Evolutionary conservation across 2,888 invertebrate species (phyloP), one percentile per base, ranked within the genome.

Genomic region (Timema podura): DNA sequence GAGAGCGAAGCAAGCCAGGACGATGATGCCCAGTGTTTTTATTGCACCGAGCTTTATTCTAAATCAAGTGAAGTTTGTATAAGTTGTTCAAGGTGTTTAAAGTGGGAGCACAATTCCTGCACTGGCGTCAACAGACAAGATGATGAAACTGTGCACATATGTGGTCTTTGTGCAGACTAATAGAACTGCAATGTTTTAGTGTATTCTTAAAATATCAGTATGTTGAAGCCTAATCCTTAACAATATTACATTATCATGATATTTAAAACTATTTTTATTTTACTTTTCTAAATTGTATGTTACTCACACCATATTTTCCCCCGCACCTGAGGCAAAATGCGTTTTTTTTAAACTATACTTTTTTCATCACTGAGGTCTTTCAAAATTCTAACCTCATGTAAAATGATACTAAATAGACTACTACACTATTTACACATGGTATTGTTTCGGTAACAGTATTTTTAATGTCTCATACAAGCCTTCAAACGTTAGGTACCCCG

Each of bases 91-190:
- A 30, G n/a, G 57, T 57, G 57, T 57, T 16, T 16, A 57, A 57
- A 16, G 57, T 57, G 57, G 57, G 6, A 3, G n/a, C 57, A 57
- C 57, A 57, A 5, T n/a, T 57, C 57, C 16, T 57, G 57, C 5
- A 2, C 57, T 8, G 57, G 5, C 5, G 57, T 57, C n/a, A 57
- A 57, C 16, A 30, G 30, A 30, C 15, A 57, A 2, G 15, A 57
- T 57, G 57, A 57, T 30, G 57, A 57, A 57, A 30, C 57, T 16
- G 57, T 57, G n/a, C 57, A 57, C 13, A 30, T 57, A n/a, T 57
- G 57, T 30, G 15, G 15, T 16, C n/a, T n/a, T n/a, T 57, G 57
- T 57, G 57, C n/a, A 57, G n/a, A 57, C n/a, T 57, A 57, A 7
- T 57, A 16, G 0, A 57, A 9, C 8, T 13, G 13, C 15, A 57